phyloP scores from a whole-genome alignment of 2,113 vertebrate species.

The Hassar affinis region DNA sequence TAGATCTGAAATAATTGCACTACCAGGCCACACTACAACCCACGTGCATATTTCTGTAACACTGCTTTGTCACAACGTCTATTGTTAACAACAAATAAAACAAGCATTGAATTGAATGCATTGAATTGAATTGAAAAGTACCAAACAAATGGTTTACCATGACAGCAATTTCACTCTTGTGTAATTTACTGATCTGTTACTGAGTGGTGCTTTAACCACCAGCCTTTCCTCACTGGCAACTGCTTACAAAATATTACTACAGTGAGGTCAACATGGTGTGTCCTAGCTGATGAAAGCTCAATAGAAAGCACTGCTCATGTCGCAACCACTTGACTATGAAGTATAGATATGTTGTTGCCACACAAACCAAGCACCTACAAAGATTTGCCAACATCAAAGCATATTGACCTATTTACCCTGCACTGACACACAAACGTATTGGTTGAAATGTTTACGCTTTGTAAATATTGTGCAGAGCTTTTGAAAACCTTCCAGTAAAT shows the following conservation, averaged over 20 bases:
- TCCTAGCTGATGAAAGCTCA: conserved; percentile 7
- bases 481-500: conserved; percentile 40
- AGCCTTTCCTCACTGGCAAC: not conserved
- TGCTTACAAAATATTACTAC: not conserved
- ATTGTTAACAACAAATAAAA: not conserved
- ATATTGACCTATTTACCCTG: conserved; percentile 34
- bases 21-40: not conserved
- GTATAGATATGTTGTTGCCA: not conserved
- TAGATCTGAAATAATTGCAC: not conserved
- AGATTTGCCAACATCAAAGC: conserved; percentile 14
- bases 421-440: not conserved
- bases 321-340: conserved; percentile 22
- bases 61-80: not conserved
- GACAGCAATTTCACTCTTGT: not conserved
- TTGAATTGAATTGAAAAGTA: not conserved
- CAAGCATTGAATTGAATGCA: not conserved
- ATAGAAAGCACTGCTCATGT: conserved; percentile 16
- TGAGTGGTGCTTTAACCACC: not conserved
- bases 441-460: conserved; percentile 30
- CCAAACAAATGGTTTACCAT: not conserved
- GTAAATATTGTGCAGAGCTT: conserved; percentile 36
- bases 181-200: conserved; percentile 19
- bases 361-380: conserved; percentile 4
- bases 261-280: not conserved
- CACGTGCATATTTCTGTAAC: not conserved